Percentiles rank a stretch among this genome's conserved stretches.
phyloP scores from a whole-genome alignment of 2,113 vertebrate genomes.

The Terrapene triunguis region DNA sequence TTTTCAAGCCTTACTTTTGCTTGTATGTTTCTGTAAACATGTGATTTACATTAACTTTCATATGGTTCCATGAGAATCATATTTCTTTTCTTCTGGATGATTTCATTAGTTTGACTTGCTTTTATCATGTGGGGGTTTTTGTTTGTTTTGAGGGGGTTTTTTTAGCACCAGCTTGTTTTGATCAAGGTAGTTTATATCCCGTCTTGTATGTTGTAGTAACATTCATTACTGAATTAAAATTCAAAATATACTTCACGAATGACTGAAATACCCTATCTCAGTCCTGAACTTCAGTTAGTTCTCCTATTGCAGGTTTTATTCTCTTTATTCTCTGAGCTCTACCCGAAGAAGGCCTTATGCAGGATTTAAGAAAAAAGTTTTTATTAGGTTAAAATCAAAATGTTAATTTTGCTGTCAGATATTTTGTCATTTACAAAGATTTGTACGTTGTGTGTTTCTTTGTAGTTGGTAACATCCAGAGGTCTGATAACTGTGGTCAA shows the following conservation, averaged over 20 bases:
- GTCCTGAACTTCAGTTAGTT: slow-evolving; percentile 39
- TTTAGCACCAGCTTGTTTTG: slow-evolving; percentile 55
- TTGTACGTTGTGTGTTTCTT: slow-evolving; percentile 73
- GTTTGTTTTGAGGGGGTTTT: neutral
- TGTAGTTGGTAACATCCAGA: slow-evolving; percentile 82
- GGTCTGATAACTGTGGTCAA: slow-evolving; percentile 86
- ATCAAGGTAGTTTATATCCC: slow-evolving; percentile 37
- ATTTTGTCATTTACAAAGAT: neutral
- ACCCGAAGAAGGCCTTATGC: neutral
- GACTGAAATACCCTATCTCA: slow-evolving; percentile 20
- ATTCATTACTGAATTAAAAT: slow-evolving; percentile 63
- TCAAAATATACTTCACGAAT: slow-evolving; percentile 34
- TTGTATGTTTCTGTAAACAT: neutral
- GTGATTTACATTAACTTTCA: slow-evolving; percentile 36
- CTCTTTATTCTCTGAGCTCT: slow-evolving; percentile 47
- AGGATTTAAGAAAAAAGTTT: neutral
- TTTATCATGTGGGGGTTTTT: neutral
- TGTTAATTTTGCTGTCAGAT: neutral
- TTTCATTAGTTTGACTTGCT: slow-evolving; percentile 52
- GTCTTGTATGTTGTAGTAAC: slow-evolving; percentile 10
- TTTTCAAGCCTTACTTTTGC: neutral
- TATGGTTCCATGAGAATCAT: slow-evolving; percentile 31
- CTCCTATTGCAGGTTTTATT: neutral
- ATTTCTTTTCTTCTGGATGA: slow-evolving; percentile 40
- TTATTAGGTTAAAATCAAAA: neutral